phyloP scores from a whole-genome alignment of 2,888 invertebrate genomes.

The Macrophya annulata region DNA sequence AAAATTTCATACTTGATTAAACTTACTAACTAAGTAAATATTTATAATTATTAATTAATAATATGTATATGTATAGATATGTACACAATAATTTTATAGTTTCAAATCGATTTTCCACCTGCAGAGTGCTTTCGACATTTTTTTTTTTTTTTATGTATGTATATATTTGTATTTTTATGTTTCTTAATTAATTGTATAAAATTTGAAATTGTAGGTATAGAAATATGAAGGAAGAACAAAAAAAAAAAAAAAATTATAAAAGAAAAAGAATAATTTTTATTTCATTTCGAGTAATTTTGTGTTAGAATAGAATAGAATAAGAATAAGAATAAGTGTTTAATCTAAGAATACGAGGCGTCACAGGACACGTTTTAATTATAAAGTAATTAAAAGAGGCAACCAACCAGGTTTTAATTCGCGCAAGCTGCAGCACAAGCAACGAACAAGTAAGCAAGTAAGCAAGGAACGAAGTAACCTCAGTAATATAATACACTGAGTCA shows the following conservation, averaged over 20 bases:
- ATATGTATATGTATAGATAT: background rate
- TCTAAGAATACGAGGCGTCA: constrained; percentile 47
- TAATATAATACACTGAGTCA: constrained; percentile 71
- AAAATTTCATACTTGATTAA: background rate
- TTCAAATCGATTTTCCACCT: background rate
- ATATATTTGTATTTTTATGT: too few species aligned
- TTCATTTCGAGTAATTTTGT: background rate
- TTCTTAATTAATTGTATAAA: background rate
- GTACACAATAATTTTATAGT: background rate
- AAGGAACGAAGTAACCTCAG: background rate
- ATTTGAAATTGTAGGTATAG: background rate
- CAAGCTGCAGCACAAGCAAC: constrained; percentile 64
- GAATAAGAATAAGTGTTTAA: constrained; percentile 45
- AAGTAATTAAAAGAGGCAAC: constrained; percentile 54
- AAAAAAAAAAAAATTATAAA: background rate
- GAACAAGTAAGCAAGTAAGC: background rate
- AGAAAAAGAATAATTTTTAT: background rate
- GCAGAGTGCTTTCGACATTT: too few species aligned
- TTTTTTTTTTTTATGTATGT: too few species aligned
- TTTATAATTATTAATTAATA: background rate
- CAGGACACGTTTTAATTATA: constrained; percentile 54
- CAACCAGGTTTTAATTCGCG: constrained; percentile 52
- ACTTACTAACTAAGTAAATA: background rate
- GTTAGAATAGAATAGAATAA: background rate
- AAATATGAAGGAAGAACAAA: background rate